Percentiles rank a stretch among this genome's conserved stretches.
phyloP scores from a whole-genome alignment of 30 jellyfish, hydroid and myxozoan species.

The Catostylus mosaicus region DNA sequence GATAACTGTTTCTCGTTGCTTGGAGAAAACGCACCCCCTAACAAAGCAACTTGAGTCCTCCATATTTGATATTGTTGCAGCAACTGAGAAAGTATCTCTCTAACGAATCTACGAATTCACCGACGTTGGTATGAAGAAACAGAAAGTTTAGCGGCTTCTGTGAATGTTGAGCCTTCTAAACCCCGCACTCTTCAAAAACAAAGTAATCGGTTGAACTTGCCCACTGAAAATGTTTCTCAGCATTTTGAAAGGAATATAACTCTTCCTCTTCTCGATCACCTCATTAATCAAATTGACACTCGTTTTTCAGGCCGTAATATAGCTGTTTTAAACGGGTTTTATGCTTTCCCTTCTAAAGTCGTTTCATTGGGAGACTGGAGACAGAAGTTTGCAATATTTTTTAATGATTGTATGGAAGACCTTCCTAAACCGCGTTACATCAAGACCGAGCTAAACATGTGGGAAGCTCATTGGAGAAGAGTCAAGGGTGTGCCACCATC shows the following conservation, averaged over 20 bases:
- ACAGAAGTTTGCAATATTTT: slow-evolving; percentile 3
- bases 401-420: neutral
- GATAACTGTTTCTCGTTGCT: no score
- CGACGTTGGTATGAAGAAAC: slow-evolving; percentile 22
- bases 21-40: no score
- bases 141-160: slow-evolving; percentile 8
- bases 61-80: no score
- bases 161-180: neutral
- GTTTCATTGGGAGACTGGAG: slow-evolving; percentile 31
- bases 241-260: slow-evolving; percentile 42
- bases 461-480: slow-evolving; percentile 39
- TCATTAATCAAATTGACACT: neutral
- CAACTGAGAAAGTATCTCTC: no score
- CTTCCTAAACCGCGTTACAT: slow-evolving; percentile 49
- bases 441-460: slow-evolving; percentile 29
- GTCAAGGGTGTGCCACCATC: neutral
- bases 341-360: slow-evolving; percentile 38
- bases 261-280: slow-evolving; percentile 58
- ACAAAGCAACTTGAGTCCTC: no score
- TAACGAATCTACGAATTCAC: no score
- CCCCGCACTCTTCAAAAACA: slow-evolving; percentile 33
- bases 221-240: slow-evolving; percentile 15
- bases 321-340: slow-evolving; percentile 41
- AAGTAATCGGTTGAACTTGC: slow-evolving; percentile 7
- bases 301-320: slow-evolving; percentile 18